A percentile compares a stretch with the other conserved stretches of the same genome.
These are phyloP conservation scores for Daphoenositta chrysoptera DNA, from an alignment of 2,113 vertebrate genomes.

Conservation along the genomic window DNA sequence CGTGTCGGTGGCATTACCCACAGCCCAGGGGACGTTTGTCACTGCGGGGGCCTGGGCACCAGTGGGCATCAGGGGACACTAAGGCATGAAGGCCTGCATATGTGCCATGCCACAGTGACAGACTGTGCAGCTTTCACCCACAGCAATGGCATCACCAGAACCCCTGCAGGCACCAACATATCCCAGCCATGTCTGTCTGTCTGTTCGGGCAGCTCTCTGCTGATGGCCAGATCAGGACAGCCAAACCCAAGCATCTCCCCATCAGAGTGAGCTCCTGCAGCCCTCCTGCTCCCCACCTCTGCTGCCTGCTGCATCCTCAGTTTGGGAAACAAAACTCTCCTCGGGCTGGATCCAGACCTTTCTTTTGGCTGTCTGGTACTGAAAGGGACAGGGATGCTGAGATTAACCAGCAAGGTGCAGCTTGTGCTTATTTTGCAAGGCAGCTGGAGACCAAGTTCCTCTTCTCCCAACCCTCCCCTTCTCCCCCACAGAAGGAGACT, in stretches of 20 bases:
- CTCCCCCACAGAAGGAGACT: not conserved
- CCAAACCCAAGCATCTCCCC: not conserved
- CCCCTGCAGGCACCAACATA: not conserved
- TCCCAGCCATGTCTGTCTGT: not conserved
- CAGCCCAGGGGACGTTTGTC: not conserved
- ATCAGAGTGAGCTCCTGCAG: not conserved
- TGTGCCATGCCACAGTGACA: rapidly evolving
- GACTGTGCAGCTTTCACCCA: not conserved
- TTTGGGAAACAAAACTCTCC: not conserved
- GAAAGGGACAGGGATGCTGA: not conserved
- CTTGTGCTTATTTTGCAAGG: not conserved
- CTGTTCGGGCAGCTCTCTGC: not conserved
- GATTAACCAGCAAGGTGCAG: not conserved
- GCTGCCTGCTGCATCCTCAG: not conserved
- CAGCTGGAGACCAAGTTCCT: not conserved
- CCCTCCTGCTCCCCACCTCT: not conserved
- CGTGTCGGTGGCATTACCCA: not conserved
- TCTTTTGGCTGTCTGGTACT: rapidly evolving
- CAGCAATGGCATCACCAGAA: not conserved
- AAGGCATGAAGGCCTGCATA: not conserved
- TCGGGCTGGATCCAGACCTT: not conserved
- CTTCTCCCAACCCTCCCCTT: not conserved
- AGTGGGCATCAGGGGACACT: not conserved
- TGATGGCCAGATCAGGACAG: not conserved
- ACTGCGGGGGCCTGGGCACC: rapidly evolving